Base-by-base conservation (phyloP, 2,113 vertebrate species). In the Panthera uncia region DNA sequence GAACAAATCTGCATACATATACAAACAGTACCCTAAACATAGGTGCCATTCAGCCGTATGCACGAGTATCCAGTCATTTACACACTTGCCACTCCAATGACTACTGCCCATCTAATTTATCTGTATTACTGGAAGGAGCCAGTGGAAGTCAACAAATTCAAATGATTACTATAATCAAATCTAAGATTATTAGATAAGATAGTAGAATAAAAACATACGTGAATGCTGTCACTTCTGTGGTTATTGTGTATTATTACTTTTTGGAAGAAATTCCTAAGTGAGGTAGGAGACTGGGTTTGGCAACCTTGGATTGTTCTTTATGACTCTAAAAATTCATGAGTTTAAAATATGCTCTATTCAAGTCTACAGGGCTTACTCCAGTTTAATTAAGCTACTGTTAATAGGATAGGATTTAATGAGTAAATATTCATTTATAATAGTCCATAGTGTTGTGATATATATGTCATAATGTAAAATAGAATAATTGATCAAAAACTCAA, bases 361-460 rank as follows among this genome's bases (percentile, higher is more conserved):
- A 15, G 84, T 76, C 78, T 80, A 19, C 2, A 48, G 23, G 10
- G 12, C 16, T 90, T 87, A 36, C 3, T 87, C 21, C 9, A 31
- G 31, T 36, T 97, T 84, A 8, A 61, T 68, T 38, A 89, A 85
- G 15, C 29, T 41, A 18, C 31, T 3, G 61, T 76, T 91, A 63
- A 74, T 45, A 82, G 31, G 50, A 31, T 79, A 78, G 66, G 19
- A 96, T 68, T 89, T 82, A 96, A 63, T 61, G 23, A 89, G 11
- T 74, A 79, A n/a, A 21, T 94, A 55, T 65, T 86, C 96, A 31
- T 81, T 86, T 86, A n/a, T 69, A 96, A 65, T 55, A 52, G 41
- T 57, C 48, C 23, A 13, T 45, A 29, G 85, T 68, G 31, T 89
- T 88, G 1, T 66, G 41, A 96, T 36, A n/a, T 48, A 4, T 10